phyloP scores from a whole-genome alignment of 2,888 invertebrate genomes.

The Folsomia candida region DNA sequence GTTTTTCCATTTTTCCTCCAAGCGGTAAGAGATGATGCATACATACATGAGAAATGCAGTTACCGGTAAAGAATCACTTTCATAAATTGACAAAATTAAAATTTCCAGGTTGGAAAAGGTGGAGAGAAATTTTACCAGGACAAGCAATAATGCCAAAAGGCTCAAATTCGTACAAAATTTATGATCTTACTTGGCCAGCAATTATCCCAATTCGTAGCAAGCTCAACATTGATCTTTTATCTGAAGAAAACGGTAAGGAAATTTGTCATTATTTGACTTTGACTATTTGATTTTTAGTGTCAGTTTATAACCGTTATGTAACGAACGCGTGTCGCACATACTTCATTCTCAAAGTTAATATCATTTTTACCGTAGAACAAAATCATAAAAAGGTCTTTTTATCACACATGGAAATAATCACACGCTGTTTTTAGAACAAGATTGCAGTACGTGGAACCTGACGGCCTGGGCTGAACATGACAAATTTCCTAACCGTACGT shows the following conservation, averaged over 20 bases:
- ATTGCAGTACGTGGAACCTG: constrained; percentile 14
- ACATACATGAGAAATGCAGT: too few species aligned
- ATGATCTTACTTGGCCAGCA: constrained; percentile 10
- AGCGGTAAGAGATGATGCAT: constrained; percentile 12
- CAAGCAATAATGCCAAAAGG: not conserved
- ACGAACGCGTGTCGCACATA: too few species aligned
- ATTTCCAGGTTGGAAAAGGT: constrained; percentile 18
- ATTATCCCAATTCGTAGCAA: not conserved
- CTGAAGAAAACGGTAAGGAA: constrained; percentile 15
- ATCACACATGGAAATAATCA: too few species aligned
- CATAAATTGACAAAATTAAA: too few species aligned
- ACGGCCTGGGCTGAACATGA: constrained; percentile 18
- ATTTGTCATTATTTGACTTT: not conserved
- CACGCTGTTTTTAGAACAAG: constrained; percentile 11
- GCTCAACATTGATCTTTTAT: constrained; percentile 9
- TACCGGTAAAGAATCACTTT: too few species aligned
- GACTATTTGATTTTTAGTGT: not conserved
- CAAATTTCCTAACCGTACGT: constrained; percentile 10
- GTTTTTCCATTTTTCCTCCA: constrained; percentile 9
- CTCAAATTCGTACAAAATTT: constrained; percentile 5
- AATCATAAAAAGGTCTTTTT: too few species aligned
- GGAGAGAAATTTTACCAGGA: constrained; percentile 8
- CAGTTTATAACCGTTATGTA: too few species aligned
- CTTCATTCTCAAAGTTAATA: too few species aligned
- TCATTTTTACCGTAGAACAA: too few species aligned